phyloP scores from a whole-genome alignment of 2,797 vertebrate genomes.

The Alfaro cultratus region DNA sequence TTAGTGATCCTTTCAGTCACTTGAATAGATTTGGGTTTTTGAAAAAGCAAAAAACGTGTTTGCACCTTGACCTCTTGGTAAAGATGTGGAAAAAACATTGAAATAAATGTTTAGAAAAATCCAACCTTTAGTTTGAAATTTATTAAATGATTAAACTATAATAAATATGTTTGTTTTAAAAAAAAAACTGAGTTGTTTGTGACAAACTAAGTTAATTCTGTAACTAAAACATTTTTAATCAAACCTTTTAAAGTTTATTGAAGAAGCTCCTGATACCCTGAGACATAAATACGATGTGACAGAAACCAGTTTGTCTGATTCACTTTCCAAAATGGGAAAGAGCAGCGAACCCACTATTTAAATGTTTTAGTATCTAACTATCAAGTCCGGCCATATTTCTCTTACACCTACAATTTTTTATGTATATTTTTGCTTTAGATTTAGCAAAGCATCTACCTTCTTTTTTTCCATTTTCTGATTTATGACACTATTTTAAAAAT shows the following conservation, averaged over 20 bases:
- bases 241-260: neutral
- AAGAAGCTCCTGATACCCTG: neutral
- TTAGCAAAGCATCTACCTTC: neutral
- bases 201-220: neutral
- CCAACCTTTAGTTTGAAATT: neutral
- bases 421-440: neutral
- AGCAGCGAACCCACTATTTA: neutral
- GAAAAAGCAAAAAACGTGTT: neutral
- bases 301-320: neutral
- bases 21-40: constrained; percentile 19
- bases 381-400: neutral
- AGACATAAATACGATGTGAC: neutral
- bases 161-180: neutral
- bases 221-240: neutral
- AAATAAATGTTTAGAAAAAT: neutral
- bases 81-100: neutral
- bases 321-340: neutral
- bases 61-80: neutral
- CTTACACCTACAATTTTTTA: neutral
- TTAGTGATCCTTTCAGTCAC: constrained; percentile 53
- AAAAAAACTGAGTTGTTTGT: no score
- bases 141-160: neutral
- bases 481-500: neutral
- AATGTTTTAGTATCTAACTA: neutral
- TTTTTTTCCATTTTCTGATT: neutral